Evolutionary conservation across 2,113 vertebrate species (phyloP), one percentile per base, ranked within the genome.

Genomic region (Odocoileus virginianus): DNA sequence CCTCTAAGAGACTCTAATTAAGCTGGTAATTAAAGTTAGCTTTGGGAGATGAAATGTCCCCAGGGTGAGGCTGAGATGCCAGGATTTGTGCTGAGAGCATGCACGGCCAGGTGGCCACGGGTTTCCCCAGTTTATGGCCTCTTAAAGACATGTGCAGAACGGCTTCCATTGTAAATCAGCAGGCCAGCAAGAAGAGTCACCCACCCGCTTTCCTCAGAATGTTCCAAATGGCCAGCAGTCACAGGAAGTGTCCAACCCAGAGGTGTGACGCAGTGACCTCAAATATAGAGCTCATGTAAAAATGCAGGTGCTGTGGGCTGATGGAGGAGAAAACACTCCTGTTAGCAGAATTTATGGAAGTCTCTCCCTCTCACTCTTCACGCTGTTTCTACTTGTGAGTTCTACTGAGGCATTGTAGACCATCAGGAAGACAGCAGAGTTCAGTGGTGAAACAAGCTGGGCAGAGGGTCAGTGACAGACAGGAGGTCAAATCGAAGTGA

Each of bases 1-100:
- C 78, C 97, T 97, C 55, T 61, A 94, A 93, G 67, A 89, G 76
- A 84, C 84, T 94, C 28, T 19, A 79, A 81, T 97, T 96, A 94
- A 52, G 13, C 2, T 0, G 0, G 45, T 95, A 96, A 98, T 98
- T 98, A 97, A 92, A 33, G 78, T 94, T 83, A 96, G 50, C 17
- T 1, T 13, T 95, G 93, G 96, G 96, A 76, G 87, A 95, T 87
- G 47, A 50, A 86, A 36, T 16, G 16, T 90, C 92, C 79, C 71
- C 1, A 95, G 82, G 81, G 50, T 2, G 76, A 92, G 52, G n/a
- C 45, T 58, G 28, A 81, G 55, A 78, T 95, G 90, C 91, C 96
- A 94, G 96, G 95, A 60, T 94, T n/a, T 64, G 86, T 2, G 3
- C 58, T 83, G 86, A 60, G n/a, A 11, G 89, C 40, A 30, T 23